Evolutionary conservation across 1,140 invertebrate genomes (phyloP), one percentile per base, ranked within the genome.

Genomic region (Antheraea pernyi): DNA sequence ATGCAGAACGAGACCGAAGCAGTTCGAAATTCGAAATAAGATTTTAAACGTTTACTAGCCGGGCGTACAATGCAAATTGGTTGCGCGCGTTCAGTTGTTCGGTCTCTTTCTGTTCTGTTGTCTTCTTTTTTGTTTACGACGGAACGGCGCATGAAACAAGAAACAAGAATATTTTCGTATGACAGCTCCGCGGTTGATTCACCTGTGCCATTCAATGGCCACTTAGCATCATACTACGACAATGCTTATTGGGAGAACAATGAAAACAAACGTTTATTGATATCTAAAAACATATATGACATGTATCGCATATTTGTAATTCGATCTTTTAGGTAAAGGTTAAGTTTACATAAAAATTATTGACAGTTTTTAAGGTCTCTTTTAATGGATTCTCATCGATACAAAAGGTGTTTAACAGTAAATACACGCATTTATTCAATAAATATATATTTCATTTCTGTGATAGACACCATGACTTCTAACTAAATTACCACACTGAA

Each of bases 11-110:
- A 86, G 84, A 89, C 85, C 86, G 80, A 53, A 16, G 84, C 86
- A 83, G 80, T 85, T 88, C 78, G 82, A 85, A 85, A 86, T 84
- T 85, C 81, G 81, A 86, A 91, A 89, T 89, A 89, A 91, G 87
- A 91, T 87, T 90, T 88, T 80, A 88, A 91, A 85, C 88, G 89
- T 86, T 90, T 85, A 84, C 84, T 80, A 85, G 87, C 85, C 78
- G 75, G 70, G 80, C 81, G 82, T 83, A 91, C 86, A 89, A 91
- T 89, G 86, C 84, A 89, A 89, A 89, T 91, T 89, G 89, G 89
- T 88, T 84, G 85, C 85, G 86, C 83, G 83, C 76, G 82, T 70
- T 78, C 76, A 80, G 64, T 46, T 39, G 6, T 42, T 59, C 78
- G 82, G 73, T 86, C 84, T 88, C 83, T 81, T 82, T 85, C 82